phyloP scores from a whole-genome alignment of 30 jellyfish, hydroid and myxozoan genomes.

The Hydra vulgaris region DNA sequence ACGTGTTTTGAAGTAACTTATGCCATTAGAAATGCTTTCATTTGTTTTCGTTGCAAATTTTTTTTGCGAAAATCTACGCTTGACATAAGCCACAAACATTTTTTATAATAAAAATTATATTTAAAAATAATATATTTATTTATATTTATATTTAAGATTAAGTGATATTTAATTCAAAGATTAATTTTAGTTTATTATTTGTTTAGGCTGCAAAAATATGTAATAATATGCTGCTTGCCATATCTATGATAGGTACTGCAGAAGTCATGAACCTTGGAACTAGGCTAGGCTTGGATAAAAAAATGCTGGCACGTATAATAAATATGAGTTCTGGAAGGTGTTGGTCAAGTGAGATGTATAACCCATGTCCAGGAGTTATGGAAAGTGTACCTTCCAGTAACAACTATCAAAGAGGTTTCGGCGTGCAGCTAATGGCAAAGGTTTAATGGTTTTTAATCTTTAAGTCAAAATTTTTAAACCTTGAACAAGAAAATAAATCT shows the following conservation, averaged over 20 bases:
- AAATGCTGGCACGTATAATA: constrained; percentile 78
- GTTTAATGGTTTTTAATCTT: too few species aligned
- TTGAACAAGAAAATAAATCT: not conserved
- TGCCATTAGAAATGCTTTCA: too few species aligned
- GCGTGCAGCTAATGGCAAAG: constrained; percentile 95
- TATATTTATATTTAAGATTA: too few species aligned
- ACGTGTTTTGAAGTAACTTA: too few species aligned
- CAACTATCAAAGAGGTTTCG: constrained; percentile 95
- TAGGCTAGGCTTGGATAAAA: constrained; percentile 91
- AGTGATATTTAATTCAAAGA: not conserved
- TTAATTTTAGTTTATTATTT: not conserved
- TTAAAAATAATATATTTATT: too few species aligned
- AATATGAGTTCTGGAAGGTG: constrained; percentile 95
- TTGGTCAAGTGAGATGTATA: constrained; percentile 95
- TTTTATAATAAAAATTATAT: too few species aligned
- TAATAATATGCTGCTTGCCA: constrained; percentile 91
- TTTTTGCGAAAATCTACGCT: too few species aligned
- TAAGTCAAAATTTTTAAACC: too few species aligned
- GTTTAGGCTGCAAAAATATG: constrained; percentile 96
- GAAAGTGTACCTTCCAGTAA: constrained; percentile 98
- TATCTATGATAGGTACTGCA: constrained; percentile 95
- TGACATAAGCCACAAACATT: too few species aligned
- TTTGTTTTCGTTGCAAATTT: too few species aligned
- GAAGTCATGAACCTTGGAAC: constrained; percentile 97
- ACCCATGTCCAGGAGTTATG: constrained; percentile 98